Percentiles rank a stretch among this genome's conserved stretches.
phyloP scores from a whole-genome alignment of 2,888 invertebrate species.

The Acleris emargana region DNA sequence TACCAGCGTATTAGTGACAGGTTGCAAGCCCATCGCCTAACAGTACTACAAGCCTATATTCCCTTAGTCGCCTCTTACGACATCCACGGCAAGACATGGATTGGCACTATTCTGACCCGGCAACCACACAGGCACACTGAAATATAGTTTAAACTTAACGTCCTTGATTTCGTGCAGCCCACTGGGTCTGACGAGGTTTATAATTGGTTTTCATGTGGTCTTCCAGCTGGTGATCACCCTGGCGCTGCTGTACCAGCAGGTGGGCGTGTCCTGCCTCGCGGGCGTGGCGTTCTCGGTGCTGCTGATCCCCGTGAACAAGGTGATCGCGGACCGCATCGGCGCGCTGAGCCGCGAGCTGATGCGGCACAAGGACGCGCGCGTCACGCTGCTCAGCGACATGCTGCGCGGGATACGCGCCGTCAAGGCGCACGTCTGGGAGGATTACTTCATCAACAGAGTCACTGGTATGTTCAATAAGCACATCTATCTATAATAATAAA shows the following conservation, averaged over 20 bases:
- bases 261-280: conserved; percentile 95
- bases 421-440: conserved; percentile 97
- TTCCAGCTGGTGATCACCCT: conserved; percentile 91
- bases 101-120: too few relatives aligned
- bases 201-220: conserved; percentile 7
- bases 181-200: too few relatives aligned
- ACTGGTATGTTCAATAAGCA: conserved; percentile 83
- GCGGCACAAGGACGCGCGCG: conserved; percentile 94
- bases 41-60: too few relatives aligned
- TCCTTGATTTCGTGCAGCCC: too few relatives aligned
- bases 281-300: conserved; percentile 94
- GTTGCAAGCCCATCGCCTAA: too few relatives aligned
- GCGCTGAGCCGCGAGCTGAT: conserved; percentile 93
- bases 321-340: conserved; percentile 95
- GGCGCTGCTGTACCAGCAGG: conserved; percentile 92
- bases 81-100: too few relatives aligned
- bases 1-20: too few relatives aligned
- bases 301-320: conserved; percentile 96
- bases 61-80: too few relatives aligned
- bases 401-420: conserved; percentile 94
- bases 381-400: conserved; percentile 94
- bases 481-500: too few relatives aligned
- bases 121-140: too few relatives aligned
- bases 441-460: conserved; percentile 89
- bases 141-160: too few relatives aligned